Evolutionary conservation across 2,888 invertebrate genomes (phyloP).

Genomic region (Cistogaster globosa): DNA sequence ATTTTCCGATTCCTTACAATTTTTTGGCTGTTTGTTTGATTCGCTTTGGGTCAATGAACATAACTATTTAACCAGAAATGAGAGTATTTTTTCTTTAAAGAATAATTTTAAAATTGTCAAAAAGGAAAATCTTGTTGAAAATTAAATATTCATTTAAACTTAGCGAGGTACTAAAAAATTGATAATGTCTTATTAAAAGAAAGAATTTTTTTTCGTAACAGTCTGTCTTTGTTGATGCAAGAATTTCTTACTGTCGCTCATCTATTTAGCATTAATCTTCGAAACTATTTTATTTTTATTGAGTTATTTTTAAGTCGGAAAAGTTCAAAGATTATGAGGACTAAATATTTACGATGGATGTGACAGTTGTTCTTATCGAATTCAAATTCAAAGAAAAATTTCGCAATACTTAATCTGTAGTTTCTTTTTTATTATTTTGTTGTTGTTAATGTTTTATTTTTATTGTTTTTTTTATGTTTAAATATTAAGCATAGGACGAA

Average conservation of each 20-base stretch:
- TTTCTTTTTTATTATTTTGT: slow-evolving; percentile 1
- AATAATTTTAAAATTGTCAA: too few relatives aligned
- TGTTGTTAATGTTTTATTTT: slow-evolving; percentile 9
- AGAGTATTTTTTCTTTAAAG: too few relatives aligned
- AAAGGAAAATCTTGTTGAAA: too few relatives aligned
- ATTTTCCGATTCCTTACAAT: too few relatives aligned
- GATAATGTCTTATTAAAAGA: slow-evolving; percentile 9
- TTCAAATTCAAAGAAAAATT: slow-evolving; percentile 6
- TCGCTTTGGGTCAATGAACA: too few relatives aligned
- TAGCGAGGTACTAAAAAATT: neutral
- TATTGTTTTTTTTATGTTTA: neutral
- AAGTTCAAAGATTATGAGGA: slow-evolving; percentile 60
- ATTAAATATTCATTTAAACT: too few relatives aligned
- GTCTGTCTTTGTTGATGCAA: too few relatives aligned
- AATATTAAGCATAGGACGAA: slow-evolving; percentile 7
- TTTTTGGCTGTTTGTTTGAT: too few relatives aligned
- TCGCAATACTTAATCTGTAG: slow-evolving; percentile 22
- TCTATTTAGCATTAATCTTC: slow-evolving; percentile 10
- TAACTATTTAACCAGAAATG: too few relatives aligned
- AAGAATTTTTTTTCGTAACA: neutral
- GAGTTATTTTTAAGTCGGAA: slow-evolving; percentile 40
- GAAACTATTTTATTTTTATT: neutral
- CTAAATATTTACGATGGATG: slow-evolving; percentile 38
- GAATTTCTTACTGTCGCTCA: slow-evolving; percentile 14
- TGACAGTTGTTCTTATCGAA: slow-evolving; percentile 30